Conservation (phyloP, 2,113 vertebrate species). For the Neodon shergylaensis region DNA sequence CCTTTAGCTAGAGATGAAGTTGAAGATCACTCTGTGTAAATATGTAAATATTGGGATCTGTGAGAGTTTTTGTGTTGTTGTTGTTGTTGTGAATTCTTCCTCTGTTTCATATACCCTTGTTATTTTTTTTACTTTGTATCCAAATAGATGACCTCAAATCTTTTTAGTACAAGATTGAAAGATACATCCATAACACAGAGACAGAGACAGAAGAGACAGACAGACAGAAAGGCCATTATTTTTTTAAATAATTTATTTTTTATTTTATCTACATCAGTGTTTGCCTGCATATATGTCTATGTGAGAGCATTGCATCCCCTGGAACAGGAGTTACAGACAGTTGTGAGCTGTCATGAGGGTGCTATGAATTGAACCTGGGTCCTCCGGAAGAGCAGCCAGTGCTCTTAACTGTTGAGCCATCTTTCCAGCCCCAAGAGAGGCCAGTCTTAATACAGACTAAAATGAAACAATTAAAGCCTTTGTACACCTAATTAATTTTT, state of each 20-base stretch:
- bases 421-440: background rate
- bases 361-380: no score
- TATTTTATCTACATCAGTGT: no score
- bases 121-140: constrained; percentile 41
- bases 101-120: background rate
- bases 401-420: no score
- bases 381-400: no score
- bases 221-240: background rate
- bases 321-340: no score
- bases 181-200: background rate
- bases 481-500: constrained; percentile 33
- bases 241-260: no score
- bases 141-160: background rate
- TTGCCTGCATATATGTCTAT: no score
- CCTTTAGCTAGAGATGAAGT: background rate
- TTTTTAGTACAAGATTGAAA: constrained; percentile 32
- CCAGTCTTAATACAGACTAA: constrained; percentile 43
- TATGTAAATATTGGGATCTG: background rate
- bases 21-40: background rate
- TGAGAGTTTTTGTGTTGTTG: background rate
- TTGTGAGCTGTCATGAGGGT: no score
- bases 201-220: background rate
- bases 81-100: background rate
- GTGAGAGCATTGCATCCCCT: no score
- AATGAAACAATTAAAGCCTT: constrained; percentile 21